Evolutionary conservation across 2,888 invertebrate species (phyloP), one percentile per base, ranked within the genome.

Genomic region (Philopedon plagiatum): DNA sequence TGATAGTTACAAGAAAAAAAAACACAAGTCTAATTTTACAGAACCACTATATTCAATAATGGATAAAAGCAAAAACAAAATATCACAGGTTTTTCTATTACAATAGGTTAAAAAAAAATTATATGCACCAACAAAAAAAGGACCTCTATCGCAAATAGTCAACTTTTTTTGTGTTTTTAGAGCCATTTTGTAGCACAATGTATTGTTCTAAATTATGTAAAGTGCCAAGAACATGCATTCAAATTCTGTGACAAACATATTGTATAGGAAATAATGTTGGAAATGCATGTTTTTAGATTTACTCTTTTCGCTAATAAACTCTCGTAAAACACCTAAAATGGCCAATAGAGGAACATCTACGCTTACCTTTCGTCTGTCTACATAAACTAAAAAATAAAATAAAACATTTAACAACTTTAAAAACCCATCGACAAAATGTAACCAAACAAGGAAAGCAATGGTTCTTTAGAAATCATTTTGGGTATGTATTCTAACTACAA

Each of bases 61-160:
- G 61, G 68, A 76, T 78, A 78, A 76, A 81, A 80, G 78, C 80
- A 81, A 81, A 83, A 82, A 80, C 82, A 83, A 80, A 77, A 82
- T 84, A 84, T 84, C 84, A 84, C 83, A 84, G 83, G 83, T 83
- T 80, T 77, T 80, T 81, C 81, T 83, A 81, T 79, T 65, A 75
- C 46, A 60, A 60, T 60, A 60, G 41, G 60, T 44, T 60, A 23
- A 41, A 58, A 54, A 49, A 54, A 51, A 54, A 29, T 46, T 58
- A 58, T 58, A 39, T 58, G 58, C 58, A 58, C 77, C 78, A 75
- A 77, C 18, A 58, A 60, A 65, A 51, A 21, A 26, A 15, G 44
- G 29, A 37, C 41, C 58, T 58, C 58, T 58, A 58, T 58, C 19
- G 15, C 26, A 39, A 23, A 18, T 34, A 2, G 26, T n/a, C 15